Conservation (phyloP, 1,140 invertebrate species). For the Calephelis nemesis region DNA sequence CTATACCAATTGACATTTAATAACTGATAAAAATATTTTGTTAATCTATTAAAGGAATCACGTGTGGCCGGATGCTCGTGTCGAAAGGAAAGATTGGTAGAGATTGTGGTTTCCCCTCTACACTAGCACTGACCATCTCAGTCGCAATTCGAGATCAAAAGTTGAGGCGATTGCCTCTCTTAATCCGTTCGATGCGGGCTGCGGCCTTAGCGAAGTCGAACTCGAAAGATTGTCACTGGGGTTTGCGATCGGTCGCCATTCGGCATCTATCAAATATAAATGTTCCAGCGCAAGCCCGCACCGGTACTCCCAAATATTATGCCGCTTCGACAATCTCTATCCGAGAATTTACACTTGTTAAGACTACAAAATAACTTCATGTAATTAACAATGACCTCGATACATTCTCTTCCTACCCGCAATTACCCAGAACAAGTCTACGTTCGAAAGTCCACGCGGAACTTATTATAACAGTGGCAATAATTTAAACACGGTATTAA, state of each 20-base stretch:
- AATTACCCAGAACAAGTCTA: conserved; percentile 3
- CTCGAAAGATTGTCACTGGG: conserved; percentile 11
- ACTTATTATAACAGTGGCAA: conserved; percentile 32
- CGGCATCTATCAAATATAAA: conserved; percentile 27
- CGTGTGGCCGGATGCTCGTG: conserved; percentile 37
- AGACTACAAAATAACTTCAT: conserved; percentile 33
- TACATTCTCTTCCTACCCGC: conserved; percentile 26
- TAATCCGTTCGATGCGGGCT: conserved; percentile 24
- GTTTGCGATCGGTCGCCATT: conserved; percentile 12
- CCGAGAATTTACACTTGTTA: conserved; percentile 5
- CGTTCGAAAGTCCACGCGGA: conserved; percentile 25
- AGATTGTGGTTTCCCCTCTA: conserved; percentile 27
- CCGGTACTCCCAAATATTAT: background rate
- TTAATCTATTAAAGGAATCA: conserved; percentile 64
- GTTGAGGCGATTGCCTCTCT: conserved; percentile 21
- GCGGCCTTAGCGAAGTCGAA: conserved; percentile 14
- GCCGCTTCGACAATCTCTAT: background rate
- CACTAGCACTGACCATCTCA: conserved; percentile 43
- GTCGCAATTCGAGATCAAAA: conserved; percentile 68
- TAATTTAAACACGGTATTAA: conserved; percentile 52
- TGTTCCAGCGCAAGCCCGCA: conserved; percentile 25
- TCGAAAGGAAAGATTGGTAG: conserved; percentile 19
- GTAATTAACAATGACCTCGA: conserved; percentile 40
- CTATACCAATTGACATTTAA: conserved; percentile 60
- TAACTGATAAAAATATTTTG: conserved; percentile 62